Evolutionary conservation across 1,140 invertebrate genomes (phyloP).

Genomic region (Tribolium castaneum): DNA sequence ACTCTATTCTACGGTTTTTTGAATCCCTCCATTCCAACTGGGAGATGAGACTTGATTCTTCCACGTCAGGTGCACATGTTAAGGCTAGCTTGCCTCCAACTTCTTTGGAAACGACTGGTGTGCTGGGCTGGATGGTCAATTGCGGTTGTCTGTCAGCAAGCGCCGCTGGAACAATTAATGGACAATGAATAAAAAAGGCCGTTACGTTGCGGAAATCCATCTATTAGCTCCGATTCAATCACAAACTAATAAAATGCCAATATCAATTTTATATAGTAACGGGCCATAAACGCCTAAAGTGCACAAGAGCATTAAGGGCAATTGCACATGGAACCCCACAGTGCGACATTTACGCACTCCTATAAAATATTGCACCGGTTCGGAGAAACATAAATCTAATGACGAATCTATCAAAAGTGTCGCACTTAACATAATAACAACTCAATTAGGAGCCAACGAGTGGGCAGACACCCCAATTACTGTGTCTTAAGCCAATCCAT

Average conservation of each 20-base stretch:
- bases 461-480: conserved; percentile 1
- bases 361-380: conserved; percentile 31
- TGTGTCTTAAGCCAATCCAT: conserved; percentile 9
- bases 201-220: neutral
- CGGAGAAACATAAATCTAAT: conserved; percentile 7
- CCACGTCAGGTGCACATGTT: conserved; percentile 75
- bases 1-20: conserved; percentile 72
- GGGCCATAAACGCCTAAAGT: conserved; percentile 35
- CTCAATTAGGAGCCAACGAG: neutral
- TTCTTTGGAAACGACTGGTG: conserved; percentile 73
- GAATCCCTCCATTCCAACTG: conserved; percentile 80
- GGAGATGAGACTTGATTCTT: conserved; percentile 70
- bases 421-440: neutral
- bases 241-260: conserved; percentile 24
- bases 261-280: conserved; percentile 39
- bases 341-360: neutral
- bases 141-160: conserved; percentile 30
- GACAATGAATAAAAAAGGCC: neutral
- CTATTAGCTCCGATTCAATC: neutral
- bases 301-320: conserved; percentile 34
- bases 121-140: conserved; percentile 75
- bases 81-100: conserved; percentile 77
- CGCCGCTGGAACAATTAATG: conserved; percentile 47
- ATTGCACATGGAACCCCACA: conserved; percentile 25
- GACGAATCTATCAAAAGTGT: neutral